A percentile compares a stretch with the other conserved stretches of the same genome.
Conservation (phyloP, 2,797 vertebrate species). For the Cirrhinus mrigala region DNA sequence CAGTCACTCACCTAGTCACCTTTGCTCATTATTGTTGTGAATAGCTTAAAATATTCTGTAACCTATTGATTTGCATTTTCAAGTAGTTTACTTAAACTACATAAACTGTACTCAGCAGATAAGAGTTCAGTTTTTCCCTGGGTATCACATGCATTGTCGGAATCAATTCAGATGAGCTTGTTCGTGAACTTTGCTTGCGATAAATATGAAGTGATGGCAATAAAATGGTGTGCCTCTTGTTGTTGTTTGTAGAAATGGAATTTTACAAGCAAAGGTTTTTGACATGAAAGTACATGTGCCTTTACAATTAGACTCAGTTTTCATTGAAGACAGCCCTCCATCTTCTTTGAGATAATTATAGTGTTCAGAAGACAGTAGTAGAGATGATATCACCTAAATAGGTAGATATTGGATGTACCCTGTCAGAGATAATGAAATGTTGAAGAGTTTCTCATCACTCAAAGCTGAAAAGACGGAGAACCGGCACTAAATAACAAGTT, state of each 20-base stretch:
- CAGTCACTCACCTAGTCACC: conserved; percentile 20
- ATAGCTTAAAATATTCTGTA: conserved; percentile 52
- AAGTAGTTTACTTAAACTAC: conserved; percentile 68
- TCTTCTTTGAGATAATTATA: conserved; percentile 59
- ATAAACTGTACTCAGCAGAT: conserved; percentile 59
- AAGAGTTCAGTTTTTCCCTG: conserved; percentile 55
- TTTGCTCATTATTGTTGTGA: conserved; percentile 52
- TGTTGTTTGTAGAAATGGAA: background rate
- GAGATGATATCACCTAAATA: conserved; percentile 53
- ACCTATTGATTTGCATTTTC: conserved; percentile 67
- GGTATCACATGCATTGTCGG: conserved; percentile 53
- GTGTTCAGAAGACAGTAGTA: conserved; percentile 54
- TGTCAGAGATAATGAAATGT: conserved; percentile 52
- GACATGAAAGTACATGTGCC: conserved; percentile 59
- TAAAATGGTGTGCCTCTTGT: conserved; percentile 57
- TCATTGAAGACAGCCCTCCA: conserved; percentile 49
- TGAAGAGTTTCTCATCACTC: conserved; percentile 41
- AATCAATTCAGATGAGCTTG: conserved; percentile 60
- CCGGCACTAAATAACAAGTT: conserved; percentile 39
- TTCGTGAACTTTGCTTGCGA: conserved; percentile 36
- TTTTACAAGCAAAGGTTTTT: conserved; percentile 59
- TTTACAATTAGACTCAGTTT: conserved; percentile 57
- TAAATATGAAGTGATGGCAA: conserved; percentile 46
- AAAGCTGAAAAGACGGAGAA: conserved; percentile 20
- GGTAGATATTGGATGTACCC: conserved; percentile 52